These are phyloP conservation scores for Eurystomus gularis DNA, from an alignment of 2,113 vertebrate species.

Conservation along the genomic window DNA sequence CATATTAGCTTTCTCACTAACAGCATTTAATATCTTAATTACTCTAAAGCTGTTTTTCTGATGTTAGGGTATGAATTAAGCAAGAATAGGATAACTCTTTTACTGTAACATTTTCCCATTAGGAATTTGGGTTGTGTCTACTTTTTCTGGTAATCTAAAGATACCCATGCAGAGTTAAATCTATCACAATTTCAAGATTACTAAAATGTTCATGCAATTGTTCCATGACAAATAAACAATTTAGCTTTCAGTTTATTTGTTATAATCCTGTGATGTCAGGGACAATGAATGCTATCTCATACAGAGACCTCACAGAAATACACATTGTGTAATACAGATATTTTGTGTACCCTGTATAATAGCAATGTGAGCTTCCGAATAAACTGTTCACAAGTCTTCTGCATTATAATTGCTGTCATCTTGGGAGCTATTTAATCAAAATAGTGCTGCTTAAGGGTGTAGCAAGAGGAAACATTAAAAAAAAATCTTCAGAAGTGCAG, in stretches of 20 bases:
- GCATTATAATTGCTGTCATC: constrained; percentile 59
- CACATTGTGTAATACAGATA: constrained; percentile 59
- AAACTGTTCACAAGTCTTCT: constrained; percentile 53
- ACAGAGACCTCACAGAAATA: constrained; percentile 45
- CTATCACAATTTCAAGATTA: constrained; percentile 45
- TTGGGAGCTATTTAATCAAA: constrained; percentile 72
- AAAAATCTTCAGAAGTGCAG: constrained; percentile 42
- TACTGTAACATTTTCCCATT: not conserved
- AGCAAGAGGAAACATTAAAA: constrained; percentile 47
- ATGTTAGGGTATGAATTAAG: not conserved
- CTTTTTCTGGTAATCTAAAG: constrained; percentile 17
- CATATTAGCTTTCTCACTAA: not conserved
- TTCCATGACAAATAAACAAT: constrained; percentile 61
- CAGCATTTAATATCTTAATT: not conserved
- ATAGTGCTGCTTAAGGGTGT: constrained; percentile 59
- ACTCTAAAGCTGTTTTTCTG: not conserved
- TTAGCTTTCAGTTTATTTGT: constrained; percentile 59
- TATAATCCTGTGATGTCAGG: constrained; percentile 60
- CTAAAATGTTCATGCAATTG: constrained; percentile 33
- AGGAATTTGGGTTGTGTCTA: not conserved
- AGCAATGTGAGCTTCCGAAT: constrained; percentile 50
- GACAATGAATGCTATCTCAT: constrained; percentile 53
- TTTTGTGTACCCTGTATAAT: constrained; percentile 33
- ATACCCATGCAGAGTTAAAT: not conserved
- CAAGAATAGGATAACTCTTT: not conserved